Evolutionary conservation across 2,888 invertebrate species (phyloP).

Genomic region (Phyto melanocephala): DNA sequence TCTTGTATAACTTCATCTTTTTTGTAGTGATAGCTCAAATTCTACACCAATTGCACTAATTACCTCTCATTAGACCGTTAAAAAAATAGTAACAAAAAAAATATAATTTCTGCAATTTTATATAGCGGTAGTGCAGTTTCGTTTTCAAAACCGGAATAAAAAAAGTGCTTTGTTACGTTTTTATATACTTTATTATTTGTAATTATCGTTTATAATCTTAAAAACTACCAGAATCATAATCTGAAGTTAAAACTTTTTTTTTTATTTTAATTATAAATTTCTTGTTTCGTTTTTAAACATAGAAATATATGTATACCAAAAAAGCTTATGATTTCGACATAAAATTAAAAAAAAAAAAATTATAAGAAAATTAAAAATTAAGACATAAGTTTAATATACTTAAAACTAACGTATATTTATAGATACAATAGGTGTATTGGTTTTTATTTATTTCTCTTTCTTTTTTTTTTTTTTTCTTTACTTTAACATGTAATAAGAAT

Average conservation of each 20-base stretch:
- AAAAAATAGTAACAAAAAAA: too few species aligned
- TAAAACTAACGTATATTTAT: slow-evolving; percentile 66
- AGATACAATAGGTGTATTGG: slow-evolving; percentile 66
- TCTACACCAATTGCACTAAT: too few species aligned
- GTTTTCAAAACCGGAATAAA: too few species aligned
- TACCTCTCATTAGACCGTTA: too few species aligned
- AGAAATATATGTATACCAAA: slow-evolving; percentile 62
- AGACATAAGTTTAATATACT: slow-evolving; percentile 64
- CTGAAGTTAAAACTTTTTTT: slow-evolving; percentile 64
- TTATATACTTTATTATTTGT: slow-evolving; percentile 67
- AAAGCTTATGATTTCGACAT: slow-evolving; percentile 59
- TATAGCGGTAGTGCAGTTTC: too few species aligned
- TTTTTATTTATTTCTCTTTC: slow-evolving; percentile 28
- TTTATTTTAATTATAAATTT: slow-evolving; percentile 61
- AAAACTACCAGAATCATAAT: slow-evolving; percentile 68
- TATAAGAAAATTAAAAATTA: slow-evolving; percentile 58
- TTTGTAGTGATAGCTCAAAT: too few species aligned
- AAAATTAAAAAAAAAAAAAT: slow-evolving; percentile 55
- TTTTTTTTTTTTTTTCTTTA: slow-evolving; percentile 24
- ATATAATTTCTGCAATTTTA: too few species aligned
- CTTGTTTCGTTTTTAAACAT: slow-evolving; percentile 63
- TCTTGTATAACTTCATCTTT: too few species aligned
- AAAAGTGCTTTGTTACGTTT: slow-evolving; percentile 21
- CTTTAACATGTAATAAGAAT: slow-evolving; percentile 56
- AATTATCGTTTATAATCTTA: slow-evolving; percentile 68